Conservation (phyloP, 1,140 invertebrate genomes). For the Diabrotica undecimpunctata region DNA sequence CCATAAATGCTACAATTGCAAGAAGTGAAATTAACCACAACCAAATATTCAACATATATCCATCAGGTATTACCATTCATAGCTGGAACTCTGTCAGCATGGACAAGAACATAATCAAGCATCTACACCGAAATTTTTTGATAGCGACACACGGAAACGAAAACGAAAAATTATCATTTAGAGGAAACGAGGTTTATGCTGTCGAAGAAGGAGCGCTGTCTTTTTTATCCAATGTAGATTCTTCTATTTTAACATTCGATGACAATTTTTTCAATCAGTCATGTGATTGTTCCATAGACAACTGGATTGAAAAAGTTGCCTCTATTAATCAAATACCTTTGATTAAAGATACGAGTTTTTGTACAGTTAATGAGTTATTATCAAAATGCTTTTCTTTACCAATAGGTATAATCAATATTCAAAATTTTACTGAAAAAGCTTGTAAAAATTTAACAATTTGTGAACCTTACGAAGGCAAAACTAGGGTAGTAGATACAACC, state of each 20-base stretch:
- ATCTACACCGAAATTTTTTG: slow-evolving; percentile 56
- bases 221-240: slow-evolving; percentile 55
- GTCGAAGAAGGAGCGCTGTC: slow-evolving; percentile 52
- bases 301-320: slow-evolving; percentile 53
- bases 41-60: slow-evolving; percentile 55
- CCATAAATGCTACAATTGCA: slow-evolving; percentile 60
- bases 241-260: slow-evolving; percentile 52
- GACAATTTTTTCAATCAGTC: slow-evolving; percentile 60
- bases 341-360: slow-evolving; percentile 59
- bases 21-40: slow-evolving; percentile 59
- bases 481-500: slow-evolving; percentile 45
- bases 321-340: slow-evolving; percentile 47
- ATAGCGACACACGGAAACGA: slow-evolving; percentile 41
- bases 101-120: slow-evolving; percentile 60
- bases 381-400: slow-evolving; percentile 61
- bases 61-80: slow-evolving; percentile 55
- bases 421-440: slow-evolving; percentile 59
- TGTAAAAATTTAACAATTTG: slow-evolving; percentile 53
- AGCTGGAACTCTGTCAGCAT: slow-evolving; percentile 62
- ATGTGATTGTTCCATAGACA: slow-evolving; percentile 60
- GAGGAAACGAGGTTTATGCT: slow-evolving; percentile 58
- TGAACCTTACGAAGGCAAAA: slow-evolving; percentile 48
- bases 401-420: slow-evolving; percentile 58
- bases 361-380: slow-evolving; percentile 56
- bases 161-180: slow-evolving; percentile 55